phyloP scores from a whole-genome alignment of 2,113 vertebrate genomes.

The Lontra canadensis region DNA sequence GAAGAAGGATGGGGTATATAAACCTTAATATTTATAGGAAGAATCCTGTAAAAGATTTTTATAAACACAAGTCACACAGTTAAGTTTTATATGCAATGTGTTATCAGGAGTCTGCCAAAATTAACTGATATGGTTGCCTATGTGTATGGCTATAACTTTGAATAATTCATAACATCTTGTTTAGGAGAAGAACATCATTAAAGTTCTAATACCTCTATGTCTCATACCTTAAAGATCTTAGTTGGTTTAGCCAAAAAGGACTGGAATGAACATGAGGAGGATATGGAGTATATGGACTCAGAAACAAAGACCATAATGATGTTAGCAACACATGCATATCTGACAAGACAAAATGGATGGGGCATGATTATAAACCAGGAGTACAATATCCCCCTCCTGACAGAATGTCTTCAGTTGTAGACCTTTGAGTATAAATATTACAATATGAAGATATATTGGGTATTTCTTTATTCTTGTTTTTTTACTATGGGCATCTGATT shows the following conservation, averaged over 20 bases:
- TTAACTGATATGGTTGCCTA: neutral
- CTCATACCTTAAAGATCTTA: neutral
- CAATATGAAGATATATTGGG: neutral
- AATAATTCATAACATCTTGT: neutral
- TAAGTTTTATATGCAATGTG: neutral
- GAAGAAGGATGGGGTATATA: neutral
- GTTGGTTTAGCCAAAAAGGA: neutral
- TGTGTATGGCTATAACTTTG: neutral
- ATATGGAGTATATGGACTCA: neutral
- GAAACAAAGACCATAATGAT: neutral
- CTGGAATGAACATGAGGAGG: neutral
- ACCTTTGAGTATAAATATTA: neutral
- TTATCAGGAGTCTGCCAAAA: neutral
- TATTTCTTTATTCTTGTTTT: neutral
- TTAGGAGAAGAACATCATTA: neutral
- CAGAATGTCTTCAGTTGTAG: neutral
- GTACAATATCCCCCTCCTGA: neutral
- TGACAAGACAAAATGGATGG: neutral
- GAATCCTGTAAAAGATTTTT: neutral
- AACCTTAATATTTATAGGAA: neutral
- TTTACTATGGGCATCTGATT: neutral
- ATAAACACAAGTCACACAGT: neutral
- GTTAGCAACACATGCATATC: neutral
- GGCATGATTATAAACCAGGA: neutral
- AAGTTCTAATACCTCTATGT: neutral